Evolutionary conservation across 2,888 invertebrate genomes (phyloP).

Genomic region (Calameuta idolon): DNA sequence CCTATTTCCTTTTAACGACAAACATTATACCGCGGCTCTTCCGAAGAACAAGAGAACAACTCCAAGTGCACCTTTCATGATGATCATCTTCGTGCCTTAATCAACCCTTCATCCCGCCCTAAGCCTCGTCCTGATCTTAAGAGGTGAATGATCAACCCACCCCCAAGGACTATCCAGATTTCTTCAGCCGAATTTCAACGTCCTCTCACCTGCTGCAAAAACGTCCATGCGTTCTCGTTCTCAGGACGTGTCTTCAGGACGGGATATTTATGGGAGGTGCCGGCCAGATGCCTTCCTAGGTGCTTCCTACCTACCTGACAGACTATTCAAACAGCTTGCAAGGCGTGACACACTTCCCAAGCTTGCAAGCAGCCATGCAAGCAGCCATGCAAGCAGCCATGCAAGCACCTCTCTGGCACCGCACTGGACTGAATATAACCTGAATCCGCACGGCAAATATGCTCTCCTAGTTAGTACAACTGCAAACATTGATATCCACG

Average conservation of each 20-base stretch:
- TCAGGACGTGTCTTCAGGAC: background rate
- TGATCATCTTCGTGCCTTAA: background rate
- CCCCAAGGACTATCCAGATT: background rate
- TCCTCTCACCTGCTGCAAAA: background rate
- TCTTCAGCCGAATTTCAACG: constrained; percentile 13
- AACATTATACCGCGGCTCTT: background rate
- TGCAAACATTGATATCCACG: constrained; percentile 55
- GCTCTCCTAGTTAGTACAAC: constrained; percentile 54
- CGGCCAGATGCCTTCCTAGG: background rate
- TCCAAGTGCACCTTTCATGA: background rate
- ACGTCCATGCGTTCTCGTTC: background rate
- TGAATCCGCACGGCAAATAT: constrained; percentile 57
- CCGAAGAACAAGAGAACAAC: background rate
- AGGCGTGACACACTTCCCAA: constrained; percentile 16
- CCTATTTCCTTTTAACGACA: background rate
- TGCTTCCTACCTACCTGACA: background rate
- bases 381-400: background rate
- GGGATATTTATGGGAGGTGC: background rate
- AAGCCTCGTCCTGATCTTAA: background rate
- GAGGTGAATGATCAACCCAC: background rate
- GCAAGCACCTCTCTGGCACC: background rate
- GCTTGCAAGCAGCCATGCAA: constrained; percentile 8
- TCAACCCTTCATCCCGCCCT: background rate
- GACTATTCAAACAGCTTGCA: constrained; percentile 16
- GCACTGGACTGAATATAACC: constrained; percentile 43